Percentiles rank a stretch among this genome's conserved stretches.
phyloP scores from a whole-genome alignment of 2,113 vertebrate species.

The Brachirus orientalis region DNA sequence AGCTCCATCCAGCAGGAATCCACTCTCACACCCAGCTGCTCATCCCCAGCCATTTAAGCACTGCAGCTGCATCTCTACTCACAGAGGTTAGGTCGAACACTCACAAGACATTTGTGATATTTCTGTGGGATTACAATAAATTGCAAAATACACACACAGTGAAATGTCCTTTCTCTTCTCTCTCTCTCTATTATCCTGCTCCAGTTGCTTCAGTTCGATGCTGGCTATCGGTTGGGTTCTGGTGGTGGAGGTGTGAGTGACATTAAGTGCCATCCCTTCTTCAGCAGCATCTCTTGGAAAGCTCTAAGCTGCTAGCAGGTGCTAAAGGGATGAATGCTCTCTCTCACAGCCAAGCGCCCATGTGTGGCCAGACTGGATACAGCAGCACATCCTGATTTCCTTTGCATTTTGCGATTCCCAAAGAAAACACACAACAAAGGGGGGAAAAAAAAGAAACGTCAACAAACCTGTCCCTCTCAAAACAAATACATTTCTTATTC shows the following conservation, averaged over 20 bases:
- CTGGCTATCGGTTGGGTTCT: slow-evolving; percentile 86
- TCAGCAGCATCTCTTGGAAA: slow-evolving; percentile 88
- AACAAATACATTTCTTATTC: too few species aligned
- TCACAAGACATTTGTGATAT: not conserved
- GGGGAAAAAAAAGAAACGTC: not conserved
- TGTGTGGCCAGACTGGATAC: slow-evolving; percentile 8
- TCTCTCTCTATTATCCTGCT: not conserved
- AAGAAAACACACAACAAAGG: slow-evolving; percentile 33
- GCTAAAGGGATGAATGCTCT: not conserved
- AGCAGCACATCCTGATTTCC: too few species aligned
- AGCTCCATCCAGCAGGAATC: slow-evolving; percentile 92
- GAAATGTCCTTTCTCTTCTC: not conserved
- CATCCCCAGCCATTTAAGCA: slow-evolving; percentile 89
- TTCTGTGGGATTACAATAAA: not conserved
- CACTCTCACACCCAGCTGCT: slow-evolving; percentile 91
- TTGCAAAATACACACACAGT: too few species aligned
- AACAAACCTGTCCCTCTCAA: too few species aligned
- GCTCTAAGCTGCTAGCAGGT: slow-evolving; percentile 83
- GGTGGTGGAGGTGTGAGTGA: slow-evolving; percentile 86
- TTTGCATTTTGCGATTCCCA: slow-evolving; percentile 62
- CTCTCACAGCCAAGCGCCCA: slow-evolving; percentile 3
- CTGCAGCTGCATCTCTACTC: slow-evolving; percentile 88
- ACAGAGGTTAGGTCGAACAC: slow-evolving; percentile 84
- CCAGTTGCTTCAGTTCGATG: slow-evolving; percentile 91
- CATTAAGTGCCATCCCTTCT: slow-evolving; percentile 95